A percentile compares a stretch with the other conserved stretches of the same genome.
Evolutionary conservation across 2,888 invertebrate species (phyloP).

Genomic region (Dicyrtomina minuta): DNA sequence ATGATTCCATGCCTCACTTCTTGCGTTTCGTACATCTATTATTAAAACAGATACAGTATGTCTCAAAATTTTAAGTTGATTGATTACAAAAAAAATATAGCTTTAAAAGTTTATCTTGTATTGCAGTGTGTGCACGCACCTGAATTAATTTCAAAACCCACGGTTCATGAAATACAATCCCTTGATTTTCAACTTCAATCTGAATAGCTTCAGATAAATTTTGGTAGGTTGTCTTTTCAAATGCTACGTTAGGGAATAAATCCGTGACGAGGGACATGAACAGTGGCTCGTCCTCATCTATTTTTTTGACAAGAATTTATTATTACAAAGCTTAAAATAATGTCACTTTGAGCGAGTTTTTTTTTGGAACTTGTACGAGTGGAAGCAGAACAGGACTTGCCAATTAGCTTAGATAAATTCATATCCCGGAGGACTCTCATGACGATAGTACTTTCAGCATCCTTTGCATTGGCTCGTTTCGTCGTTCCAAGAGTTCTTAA

Average conservation of each 20-base stretch:
- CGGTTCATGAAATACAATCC: slow-evolving; percentile 82
- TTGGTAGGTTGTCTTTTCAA: slow-evolving; percentile 88
- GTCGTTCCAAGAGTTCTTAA: slow-evolving; percentile 87
- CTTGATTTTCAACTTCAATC: slow-evolving; percentile 76
- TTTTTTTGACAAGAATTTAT: too few species aligned
- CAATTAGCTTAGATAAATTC: slow-evolving; percentile 94
- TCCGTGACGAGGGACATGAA: slow-evolving; percentile 94
- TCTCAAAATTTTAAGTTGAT: too few species aligned
- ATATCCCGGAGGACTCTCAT: slow-evolving; percentile 95
- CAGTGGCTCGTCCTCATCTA: slow-evolving; percentile 94
- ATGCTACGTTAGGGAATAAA: slow-evolving; percentile 88
- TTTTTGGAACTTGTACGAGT: too few species aligned
- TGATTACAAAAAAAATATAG: too few species aligned
- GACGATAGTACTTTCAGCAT: slow-evolving; percentile 92
- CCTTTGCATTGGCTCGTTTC: slow-evolving; percentile 85
- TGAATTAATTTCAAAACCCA: slow-evolving; percentile 94
- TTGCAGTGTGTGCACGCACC: too few species aligned
- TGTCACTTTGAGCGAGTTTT: too few species aligned
- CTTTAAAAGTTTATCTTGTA: too few species aligned
- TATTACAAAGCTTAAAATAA: too few species aligned
- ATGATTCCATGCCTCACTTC: slow-evolving; percentile 93
- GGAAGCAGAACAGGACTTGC: too few species aligned
- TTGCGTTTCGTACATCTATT: slow-evolving; percentile 95
- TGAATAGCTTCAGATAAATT: slow-evolving; percentile 85
- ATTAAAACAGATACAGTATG: too few species aligned